Evolutionary conservation across 2,888 invertebrate species (phyloP).

Genomic region (Zaprionus bogoriensis): DNA sequence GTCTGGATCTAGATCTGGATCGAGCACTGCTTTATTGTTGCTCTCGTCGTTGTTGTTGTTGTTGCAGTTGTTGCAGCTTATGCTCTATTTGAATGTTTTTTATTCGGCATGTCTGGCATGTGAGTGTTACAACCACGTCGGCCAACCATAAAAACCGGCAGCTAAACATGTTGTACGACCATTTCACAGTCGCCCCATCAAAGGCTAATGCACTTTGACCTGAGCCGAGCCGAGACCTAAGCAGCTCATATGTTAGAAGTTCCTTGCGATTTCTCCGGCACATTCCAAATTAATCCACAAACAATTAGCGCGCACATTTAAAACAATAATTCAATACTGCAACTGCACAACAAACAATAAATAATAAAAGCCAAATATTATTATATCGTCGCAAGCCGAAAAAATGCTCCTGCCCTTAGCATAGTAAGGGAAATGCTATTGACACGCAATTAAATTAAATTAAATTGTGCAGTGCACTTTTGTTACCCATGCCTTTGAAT

Average conservation of each 20-base stretch:
- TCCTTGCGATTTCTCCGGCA: background rate
- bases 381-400: background rate
- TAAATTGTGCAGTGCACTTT: conserved; percentile 48
- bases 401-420: conserved; percentile 13
- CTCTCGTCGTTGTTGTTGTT: conserved; percentile 20
- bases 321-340: conserved; percentile 33
- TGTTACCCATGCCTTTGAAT: conserved; percentile 6
- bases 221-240: conserved; percentile 4
- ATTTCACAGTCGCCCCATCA: conserved; percentile 53
- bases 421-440: conserved; percentile 58
- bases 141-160: conserved; percentile 54
- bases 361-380: conserved; percentile 12
- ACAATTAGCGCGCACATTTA: conserved; percentile 26
- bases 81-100: conserved; percentile 74
- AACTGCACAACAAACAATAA: conserved; percentile 7
- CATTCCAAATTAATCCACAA: conserved; percentile 33
- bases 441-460: conserved; percentile 72
- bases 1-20: conserved; percentile 30
- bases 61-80: conserved; percentile 56
- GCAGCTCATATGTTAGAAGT: background rate
- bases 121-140: conserved; percentile 55
- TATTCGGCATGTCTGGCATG: conserved; percentile 74
- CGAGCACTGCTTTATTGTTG: conserved; percentile 11
- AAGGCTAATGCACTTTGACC: conserved; percentile 73
- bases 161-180: conserved; percentile 42